Conservation (phyloP, 1,140 invertebrate species). For the Hypothenemus hampei region DNA sequence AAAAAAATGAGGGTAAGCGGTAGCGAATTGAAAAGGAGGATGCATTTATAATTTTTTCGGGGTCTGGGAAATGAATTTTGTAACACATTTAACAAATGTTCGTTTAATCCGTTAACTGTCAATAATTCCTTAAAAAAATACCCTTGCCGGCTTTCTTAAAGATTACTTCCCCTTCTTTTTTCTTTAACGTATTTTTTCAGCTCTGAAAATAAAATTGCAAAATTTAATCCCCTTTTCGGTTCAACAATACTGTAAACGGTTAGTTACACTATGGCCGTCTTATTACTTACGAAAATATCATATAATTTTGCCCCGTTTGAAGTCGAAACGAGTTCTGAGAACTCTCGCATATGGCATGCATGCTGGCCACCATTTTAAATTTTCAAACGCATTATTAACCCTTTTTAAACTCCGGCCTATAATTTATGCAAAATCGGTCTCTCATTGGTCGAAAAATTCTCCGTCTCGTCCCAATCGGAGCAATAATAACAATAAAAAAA, state of each 20-base stretch:
- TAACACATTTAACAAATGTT: not conserved
- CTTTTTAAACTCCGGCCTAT: slow-evolving; percentile 2
- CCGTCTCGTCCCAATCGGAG: slow-evolving; percentile 31
- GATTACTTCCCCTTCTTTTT: no score
- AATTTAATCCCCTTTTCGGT: no score
- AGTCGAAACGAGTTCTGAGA: slow-evolving; percentile 1
- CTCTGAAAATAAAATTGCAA: no score
- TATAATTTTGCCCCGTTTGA: not conserved
- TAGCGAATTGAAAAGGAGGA: slow-evolving; percentile 14
- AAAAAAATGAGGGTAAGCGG: slow-evolving; percentile 20
- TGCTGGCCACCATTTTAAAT: slow-evolving; percentile 14
- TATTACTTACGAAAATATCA: not conserved
- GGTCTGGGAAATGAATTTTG: slow-evolving; percentile 2
- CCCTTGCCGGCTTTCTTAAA: no score
- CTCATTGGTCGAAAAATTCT: slow-evolving; percentile 24
- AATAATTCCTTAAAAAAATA: no score
- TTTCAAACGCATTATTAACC: slow-evolving; percentile 4
- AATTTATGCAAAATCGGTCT: slow-evolving; percentile 31
- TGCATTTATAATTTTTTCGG: slow-evolving; percentile 33
- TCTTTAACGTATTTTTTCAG: no score
- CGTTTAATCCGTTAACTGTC: no score
- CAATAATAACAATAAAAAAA: slow-evolving; percentile 17
- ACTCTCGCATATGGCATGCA: slow-evolving; percentile 4
- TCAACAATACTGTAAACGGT: no score
- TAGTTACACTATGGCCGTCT: no score